Percentiles rank a stretch among this genome's conserved stretches.
Evolutionary conservation across 2,113 vertebrate species (phyloP).

Genomic region (Sebastes schlegelii): DNA sequence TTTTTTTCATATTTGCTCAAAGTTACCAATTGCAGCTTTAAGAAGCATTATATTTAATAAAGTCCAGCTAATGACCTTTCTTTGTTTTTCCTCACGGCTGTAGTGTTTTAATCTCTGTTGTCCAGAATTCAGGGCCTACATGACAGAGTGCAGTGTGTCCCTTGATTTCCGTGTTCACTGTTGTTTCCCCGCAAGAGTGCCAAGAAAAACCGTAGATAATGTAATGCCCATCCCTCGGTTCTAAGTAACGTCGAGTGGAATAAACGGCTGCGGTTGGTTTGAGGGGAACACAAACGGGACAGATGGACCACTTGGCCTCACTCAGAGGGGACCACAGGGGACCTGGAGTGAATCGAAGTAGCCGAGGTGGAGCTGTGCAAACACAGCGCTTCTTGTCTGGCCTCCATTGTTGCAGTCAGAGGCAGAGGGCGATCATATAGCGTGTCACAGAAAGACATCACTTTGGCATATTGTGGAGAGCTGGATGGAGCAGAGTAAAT

Average conservation of each 20-base stretch:
- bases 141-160: conserved; percentile 21
- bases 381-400: conserved; percentile 51
- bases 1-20: no score
- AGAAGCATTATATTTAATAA: not conserved
- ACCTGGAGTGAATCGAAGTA: conserved; percentile 11
- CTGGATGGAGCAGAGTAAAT: not conserved
- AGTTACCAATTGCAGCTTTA: no score
- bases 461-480: not conserved
- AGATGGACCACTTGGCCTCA: conserved; percentile 46
- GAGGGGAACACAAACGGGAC: conserved; percentile 32
- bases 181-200: conserved; percentile 45
- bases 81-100: not conserved
- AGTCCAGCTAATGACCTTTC: not conserved
- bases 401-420: conserved; percentile 14
- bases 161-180: conserved; percentile 24
- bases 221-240: conserved; percentile 39
- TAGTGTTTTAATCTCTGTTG: conserved; percentile 10
- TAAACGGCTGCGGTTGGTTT: conserved; percentile 38
- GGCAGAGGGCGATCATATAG: not conserved
- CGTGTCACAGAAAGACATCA: not conserved
- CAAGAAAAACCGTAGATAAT: conserved; percentile 61
- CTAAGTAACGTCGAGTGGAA: not conserved
- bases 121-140: not conserved
- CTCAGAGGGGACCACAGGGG: conserved; percentile 35
- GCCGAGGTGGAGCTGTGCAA: conserved; percentile 31